Conservation (phyloP, 2,888 invertebrate species). For the Teinopalpus imperialis region DNA sequence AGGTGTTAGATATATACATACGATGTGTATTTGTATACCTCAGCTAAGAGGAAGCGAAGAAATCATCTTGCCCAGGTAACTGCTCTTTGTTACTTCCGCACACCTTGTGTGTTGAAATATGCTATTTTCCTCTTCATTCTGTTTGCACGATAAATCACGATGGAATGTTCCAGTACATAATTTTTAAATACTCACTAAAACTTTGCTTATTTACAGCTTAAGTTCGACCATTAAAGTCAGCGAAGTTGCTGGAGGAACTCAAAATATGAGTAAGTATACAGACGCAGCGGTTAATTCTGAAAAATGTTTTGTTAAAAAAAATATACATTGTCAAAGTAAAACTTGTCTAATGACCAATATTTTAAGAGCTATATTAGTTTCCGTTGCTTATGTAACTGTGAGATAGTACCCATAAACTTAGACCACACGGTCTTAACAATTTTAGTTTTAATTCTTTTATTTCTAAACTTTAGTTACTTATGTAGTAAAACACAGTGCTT, state of each 20-base stretch:
- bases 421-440: no score
- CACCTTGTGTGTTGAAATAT: slow-evolving; percentile 6
- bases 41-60: slow-evolving; percentile 35
- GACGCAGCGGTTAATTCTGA: slow-evolving; percentile 25
- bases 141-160: slow-evolving; percentile 11
- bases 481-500: no score
- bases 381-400: no score
- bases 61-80: slow-evolving; percentile 18
- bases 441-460: no score
- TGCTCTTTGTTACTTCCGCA: slow-evolving; percentile 1
- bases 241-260: slow-evolving; percentile 43
- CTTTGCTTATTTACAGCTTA: slow-evolving; percentile 54
- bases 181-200: slow-evolving; percentile 32
- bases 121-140: slow-evolving; percentile 12
- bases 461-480: no score
- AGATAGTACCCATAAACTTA: no score
- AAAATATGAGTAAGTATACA: slow-evolving; percentile 49
- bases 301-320: neutral
- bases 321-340: no score
- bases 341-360: no score
- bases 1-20: slow-evolving; percentile 9
- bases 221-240: slow-evolving; percentile 49
- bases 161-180: slow-evolving; percentile 26
- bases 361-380: neutral
- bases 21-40: slow-evolving; percentile 16